Base-by-base conservation (phyloP, 2,113 vertebrate species). In the Natator depressus region DNA sequence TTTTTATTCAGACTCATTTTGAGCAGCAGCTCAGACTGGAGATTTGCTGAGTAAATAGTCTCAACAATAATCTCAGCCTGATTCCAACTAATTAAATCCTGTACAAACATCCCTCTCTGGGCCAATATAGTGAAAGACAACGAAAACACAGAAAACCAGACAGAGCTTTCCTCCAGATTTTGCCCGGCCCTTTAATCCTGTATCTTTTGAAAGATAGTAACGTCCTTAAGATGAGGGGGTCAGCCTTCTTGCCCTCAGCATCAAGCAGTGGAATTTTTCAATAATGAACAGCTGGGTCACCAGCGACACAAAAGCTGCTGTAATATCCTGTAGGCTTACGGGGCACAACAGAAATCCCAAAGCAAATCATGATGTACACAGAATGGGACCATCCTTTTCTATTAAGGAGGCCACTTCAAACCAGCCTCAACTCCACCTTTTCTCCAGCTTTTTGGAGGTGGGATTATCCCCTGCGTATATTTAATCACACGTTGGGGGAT, bases 221-320 rank as follows among this genome's bases (percentile, higher is more conserved):
- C 98, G 98, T 99, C 98, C 98, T 98, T 98, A 98, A 99, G 99
- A 99, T 98, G 99, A 97, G 96, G 97, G 92, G 98, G 98, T 99
- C 98, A 99, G 98, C 98, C 98, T 98, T 98, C 98, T 97, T 98
- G 98, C 99, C 99, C 99, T 98, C 98, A 98, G 98, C 98, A 98
- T 98, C 96, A 98, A 99, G 98, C 99, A 97, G 98, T 99, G 99
- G 99, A 99, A 99, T 99, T 99, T 99, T 99, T 99, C 99, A 99
- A 99, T 99, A 99, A 99, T 98, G 99, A 99, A 99, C 99, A 99
- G 99, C 99, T 99, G 99, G 99, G 99, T 99, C 99, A 99, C 99
- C 99, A 98, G 98, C 98, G 98, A 98, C 98, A 99, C 99, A 99
- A 99, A 99, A 99, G 98, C 99, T 98, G 96, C 98, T 98, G 99